phyloP scores from a whole-genome alignment of 2,113 vertebrate species.

The Lathamus discolor region DNA sequence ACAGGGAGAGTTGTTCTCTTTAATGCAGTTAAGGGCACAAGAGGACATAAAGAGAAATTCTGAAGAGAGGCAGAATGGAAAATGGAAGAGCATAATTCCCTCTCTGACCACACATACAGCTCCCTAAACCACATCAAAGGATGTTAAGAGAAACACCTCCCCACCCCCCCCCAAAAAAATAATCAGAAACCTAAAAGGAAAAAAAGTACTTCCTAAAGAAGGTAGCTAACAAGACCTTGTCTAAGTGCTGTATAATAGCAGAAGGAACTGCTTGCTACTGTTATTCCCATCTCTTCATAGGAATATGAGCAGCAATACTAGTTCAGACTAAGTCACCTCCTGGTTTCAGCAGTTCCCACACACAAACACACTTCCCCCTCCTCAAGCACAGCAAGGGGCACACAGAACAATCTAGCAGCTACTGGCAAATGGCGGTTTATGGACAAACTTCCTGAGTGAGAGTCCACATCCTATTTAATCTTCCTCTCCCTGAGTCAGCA shows the following conservation, averaged over 20 bases:
- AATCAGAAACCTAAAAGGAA: not conserved
- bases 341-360: not conserved
- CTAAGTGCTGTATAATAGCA: not conserved
- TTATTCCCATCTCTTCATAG: not conserved
- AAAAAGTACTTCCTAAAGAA: not conserved
- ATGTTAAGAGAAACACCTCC: not conserved
- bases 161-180: not conserved
- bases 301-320: not conserved
- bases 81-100: not conserved
- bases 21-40: not conserved
- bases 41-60: not conserved
- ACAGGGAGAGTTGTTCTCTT: not conserved
- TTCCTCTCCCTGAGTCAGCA: not conserved
- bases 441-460: not conserved
- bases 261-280: not conserved
- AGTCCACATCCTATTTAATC: not conserved
- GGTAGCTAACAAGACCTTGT: not conserved
- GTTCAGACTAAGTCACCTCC: not conserved
- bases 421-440: not conserved
- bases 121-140: not conserved
- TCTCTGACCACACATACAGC: not conserved
- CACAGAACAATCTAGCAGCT: not conserved
- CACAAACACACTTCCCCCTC: not conserved
- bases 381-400: fast-evolving
- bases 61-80: not conserved